Evolutionary conservation across 2,888 invertebrate species (phyloP), one percentile per base, ranked within the genome.

Genomic region (Mesorhabditis spiculigera): DNA sequence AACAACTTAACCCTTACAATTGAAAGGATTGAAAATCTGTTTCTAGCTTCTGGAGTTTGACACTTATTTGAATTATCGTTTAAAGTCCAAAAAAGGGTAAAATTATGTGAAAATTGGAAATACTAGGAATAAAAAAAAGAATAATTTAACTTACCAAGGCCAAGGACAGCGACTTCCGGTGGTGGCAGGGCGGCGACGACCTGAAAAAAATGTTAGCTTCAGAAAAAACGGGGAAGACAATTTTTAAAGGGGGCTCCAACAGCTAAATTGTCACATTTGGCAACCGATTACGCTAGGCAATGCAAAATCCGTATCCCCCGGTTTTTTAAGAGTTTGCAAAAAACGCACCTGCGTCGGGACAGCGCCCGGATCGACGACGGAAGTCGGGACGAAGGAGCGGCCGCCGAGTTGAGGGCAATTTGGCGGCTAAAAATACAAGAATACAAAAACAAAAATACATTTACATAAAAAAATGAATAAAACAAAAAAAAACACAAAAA

Each of bases 121-220:
- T 28, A 1, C 3, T 28, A 28, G 28, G 28, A 28, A 28, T 28
- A 1, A 28, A 28, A 28, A 28, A 1, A 1, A 28, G 28, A 28
- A 50, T 2, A 10, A 13, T n/a, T 50, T 50, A n/a, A 3, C 58
- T 50, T 50, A 50, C 58, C 58, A 50, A 50, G 58, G 8, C n/a
- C 58, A 50, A n/a, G 10, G 3, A 50, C 58, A 1, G 58, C 58
- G 58, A 50, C n/a, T n/a, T 13, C 58, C 10, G 8, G 10, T 10
- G 58, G n/a, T 50, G 58, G 58, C 10, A 50, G 58, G 8, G 58
- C 58, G 58, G 58, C 58, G 58, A 50, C n/a, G 58, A 50, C 58
- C 58, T 50, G 8, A 13, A 50, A 50, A 50, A n/a, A 13, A 50
- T 10, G 50, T 10, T 10, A 50, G 6, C 6, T 50, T 50, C 10